Conservation (phyloP, 2,888 invertebrate species). For the Tribolium freemani region DNA sequence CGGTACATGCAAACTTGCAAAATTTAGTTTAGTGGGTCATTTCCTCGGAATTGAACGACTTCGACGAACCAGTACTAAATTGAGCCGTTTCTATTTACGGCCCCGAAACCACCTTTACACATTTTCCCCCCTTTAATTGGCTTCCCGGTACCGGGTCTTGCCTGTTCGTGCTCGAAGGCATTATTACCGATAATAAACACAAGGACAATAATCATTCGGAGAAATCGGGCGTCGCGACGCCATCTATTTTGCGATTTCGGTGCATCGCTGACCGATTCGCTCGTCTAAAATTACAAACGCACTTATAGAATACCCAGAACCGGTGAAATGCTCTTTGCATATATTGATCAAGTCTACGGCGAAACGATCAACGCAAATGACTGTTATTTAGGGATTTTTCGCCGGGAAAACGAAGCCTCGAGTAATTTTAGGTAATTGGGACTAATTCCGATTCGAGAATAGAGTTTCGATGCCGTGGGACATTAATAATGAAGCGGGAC, state of each 20-base stretch:
- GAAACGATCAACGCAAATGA: slow-evolving; percentile 36
- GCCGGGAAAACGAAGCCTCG: slow-evolving; percentile 21
- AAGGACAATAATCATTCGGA: slow-evolving; percentile 30
- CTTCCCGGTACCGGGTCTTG: slow-evolving; percentile 26
- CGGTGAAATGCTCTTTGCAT: slow-evolving; percentile 34
- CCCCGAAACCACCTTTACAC: background rate
- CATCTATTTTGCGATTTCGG: background rate
- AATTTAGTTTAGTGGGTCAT: slow-evolving; percentile 41
- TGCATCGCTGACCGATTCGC: background rate
- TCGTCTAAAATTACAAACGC: slow-evolving; percentile 27
- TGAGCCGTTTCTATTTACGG: slow-evolving; percentile 23
- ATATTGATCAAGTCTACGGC: slow-evolving; percentile 40
- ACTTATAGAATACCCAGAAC: slow-evolving; percentile 39
- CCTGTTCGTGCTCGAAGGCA: slow-evolving; percentile 26
- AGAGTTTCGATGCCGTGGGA: slow-evolving; percentile 15
- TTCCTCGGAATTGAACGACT: slow-evolving; percentile 19
- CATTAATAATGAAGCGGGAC: slow-evolving; percentile 12
- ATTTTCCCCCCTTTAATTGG: slow-evolving; percentile 18
- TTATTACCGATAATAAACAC: slow-evolving; percentile 15
- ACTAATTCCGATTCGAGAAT: slow-evolving; percentile 31
- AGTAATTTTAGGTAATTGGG: slow-evolving; percentile 32
- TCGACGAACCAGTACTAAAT: slow-evolving; percentile 21
- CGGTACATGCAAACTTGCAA: slow-evolving; percentile 27
- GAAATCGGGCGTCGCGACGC: slow-evolving; percentile 27
- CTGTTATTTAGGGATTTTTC: slow-evolving; percentile 33